Base-by-base conservation (phyloP, 2,888 invertebrate genomes). In the Cryptosula pallasiana region DNA sequence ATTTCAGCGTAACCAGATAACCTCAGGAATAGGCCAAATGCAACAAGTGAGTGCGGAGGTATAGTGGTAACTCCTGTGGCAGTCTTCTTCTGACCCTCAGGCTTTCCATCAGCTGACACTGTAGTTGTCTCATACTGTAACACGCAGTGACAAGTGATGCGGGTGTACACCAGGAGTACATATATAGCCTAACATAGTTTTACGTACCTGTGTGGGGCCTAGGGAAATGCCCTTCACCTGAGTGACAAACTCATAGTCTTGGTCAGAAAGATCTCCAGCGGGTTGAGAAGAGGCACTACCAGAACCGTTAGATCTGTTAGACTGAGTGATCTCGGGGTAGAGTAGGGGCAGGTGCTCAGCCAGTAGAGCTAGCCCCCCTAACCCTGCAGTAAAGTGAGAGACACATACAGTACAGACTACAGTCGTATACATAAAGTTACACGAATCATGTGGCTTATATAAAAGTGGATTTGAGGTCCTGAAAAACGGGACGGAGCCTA, bases 1-100 rank as follows among this genome's bases (percentile, higher is more conserved):
- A 94, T 92, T 82, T 93, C 94, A 0, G 95, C 94, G 83, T 95
- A 96, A 0, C 94, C 92, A 0, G 94, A 94, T 78, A 96, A 86
- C 77, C 94, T 89, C 29, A 96, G 87, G 83, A 96, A 93, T 73
- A 95, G 86, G 0, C 93, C 93, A 81, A 96, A 92, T 20, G 95
- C 94, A 0, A 93, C 91, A 76, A 96, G 88, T 69, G 95, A 94
- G 86, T 95, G 95, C 72, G 93, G 91, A 3, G 95, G 95, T 45
- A 85, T 81, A 13, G 70, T 54, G 35, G 80, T 78, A 2, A 81
- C 81, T 73, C 80, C 76, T 29, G 78, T 74, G 5, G 76, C 74
- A 9, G 57, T 25, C 32, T 63, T 63, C 34, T 63, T 63, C 2
- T 27, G 2, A 3, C n/a, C 3, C 32, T 63, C 63, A 9, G 25